These are phyloP conservation scores for Lates japonicus DNA, from an alignment of 2,797 vertebrate genomes.

Conservation along the genomic window DNA sequence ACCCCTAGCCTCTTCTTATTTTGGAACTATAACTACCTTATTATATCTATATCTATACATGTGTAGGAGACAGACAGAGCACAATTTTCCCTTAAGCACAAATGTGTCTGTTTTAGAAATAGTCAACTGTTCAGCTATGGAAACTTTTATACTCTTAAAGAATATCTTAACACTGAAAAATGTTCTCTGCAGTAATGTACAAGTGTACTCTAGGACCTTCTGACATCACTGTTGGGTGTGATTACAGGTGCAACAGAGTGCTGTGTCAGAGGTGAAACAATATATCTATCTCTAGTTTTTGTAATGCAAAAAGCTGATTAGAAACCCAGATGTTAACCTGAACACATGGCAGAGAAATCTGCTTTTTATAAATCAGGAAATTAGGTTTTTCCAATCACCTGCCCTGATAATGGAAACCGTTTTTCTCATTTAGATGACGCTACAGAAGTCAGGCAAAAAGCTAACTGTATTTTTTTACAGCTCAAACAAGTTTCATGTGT, in stretches of 20 bases:
- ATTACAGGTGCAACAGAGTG: no score
- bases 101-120: not conserved
- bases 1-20: not conserved
- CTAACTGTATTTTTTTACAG: not conserved
- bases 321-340: no score
- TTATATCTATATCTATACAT: not conserved
- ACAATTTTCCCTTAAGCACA: not conserved
- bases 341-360: not conserved
- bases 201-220: no score
- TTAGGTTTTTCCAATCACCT: not conserved
- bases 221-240: no score
- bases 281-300: not conserved
- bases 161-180: not conserved
- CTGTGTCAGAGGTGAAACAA: conserved; percentile 4
- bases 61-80: not conserved
- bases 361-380: not conserved
- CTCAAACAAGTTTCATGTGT: no score
- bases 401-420: conserved; percentile 3
- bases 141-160: not conserved
- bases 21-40: not conserved
- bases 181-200: no score
- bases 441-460: conserved; percentile 29
- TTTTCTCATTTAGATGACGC: not conserved
- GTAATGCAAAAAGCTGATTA: not conserved
- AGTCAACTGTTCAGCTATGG: no score